A percentile compares a stretch with the other conserved stretches of the same genome.
phyloP scores from a whole-genome alignment of 2,113 vertebrate species.

The Laticauda colubrina region DNA sequence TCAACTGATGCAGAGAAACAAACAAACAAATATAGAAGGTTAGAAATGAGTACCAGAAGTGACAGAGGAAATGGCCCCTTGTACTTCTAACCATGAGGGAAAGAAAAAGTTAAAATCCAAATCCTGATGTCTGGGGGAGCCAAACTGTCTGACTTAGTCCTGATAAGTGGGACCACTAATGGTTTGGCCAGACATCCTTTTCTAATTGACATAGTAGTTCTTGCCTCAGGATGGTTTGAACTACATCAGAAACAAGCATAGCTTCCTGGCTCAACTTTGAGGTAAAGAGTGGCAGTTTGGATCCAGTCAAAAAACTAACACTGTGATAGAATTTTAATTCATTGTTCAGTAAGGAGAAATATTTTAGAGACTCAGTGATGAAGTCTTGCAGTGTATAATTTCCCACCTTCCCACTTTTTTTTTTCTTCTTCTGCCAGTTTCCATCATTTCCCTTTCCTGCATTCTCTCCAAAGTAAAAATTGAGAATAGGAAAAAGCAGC shows the following conservation, averaged over 20 bases:
- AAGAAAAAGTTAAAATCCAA: neutral
- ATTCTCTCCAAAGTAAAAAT: neutral
- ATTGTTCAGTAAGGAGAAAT: neutral
- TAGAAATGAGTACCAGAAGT: neutral
- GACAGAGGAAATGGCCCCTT: neutral
- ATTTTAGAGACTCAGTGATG: neutral
- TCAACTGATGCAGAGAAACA: neutral
- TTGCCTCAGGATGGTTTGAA: neutral
- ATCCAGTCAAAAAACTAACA: neutral
- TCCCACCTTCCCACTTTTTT: neutral
- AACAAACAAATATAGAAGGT: neutral
- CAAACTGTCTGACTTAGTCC: constrained; percentile 9
- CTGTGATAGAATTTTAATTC: neutral
- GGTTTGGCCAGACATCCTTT: constrained; percentile 8
- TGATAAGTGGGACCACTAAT: constrained; percentile 1
- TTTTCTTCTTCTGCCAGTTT: neutral
- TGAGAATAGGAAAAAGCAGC: neutral
- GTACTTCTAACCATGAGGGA: neutral
- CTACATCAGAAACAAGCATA: constrained; percentile 1
- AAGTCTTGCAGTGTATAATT: neutral
- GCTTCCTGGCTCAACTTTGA: neutral
- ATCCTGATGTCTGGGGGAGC: constrained; percentile 12
- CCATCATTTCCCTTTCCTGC: neutral
- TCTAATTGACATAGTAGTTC: neutral
- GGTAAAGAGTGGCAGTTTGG: neutral